Evolutionary conservation across 1,140 invertebrate species (phyloP).

Genomic region (Xylocopa sonorina): DNA sequence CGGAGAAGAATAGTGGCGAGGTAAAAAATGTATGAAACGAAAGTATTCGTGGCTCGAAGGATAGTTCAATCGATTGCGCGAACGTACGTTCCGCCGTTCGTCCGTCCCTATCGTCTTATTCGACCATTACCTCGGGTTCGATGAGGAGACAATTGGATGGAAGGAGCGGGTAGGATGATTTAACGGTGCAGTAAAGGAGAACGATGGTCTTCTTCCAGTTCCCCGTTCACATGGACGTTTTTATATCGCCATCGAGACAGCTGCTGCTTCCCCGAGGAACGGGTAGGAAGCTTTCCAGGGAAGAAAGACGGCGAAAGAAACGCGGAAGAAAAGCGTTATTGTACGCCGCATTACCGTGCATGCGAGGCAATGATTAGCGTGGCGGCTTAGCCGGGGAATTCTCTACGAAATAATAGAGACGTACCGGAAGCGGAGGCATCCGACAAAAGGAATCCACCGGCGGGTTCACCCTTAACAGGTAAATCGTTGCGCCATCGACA

Average conservation of each 20-base stretch:
- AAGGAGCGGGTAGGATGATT: background rate
- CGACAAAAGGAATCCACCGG: constrained; percentile 26
- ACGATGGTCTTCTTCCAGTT: constrained; percentile 22
- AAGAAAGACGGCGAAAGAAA: constrained; percentile 28
- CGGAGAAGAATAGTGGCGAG: no score
- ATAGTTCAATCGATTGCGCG: background rate
- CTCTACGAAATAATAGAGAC: constrained; percentile 15
- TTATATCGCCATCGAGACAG: constrained; percentile 27
- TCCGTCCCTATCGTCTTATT: background rate
- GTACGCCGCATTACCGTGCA: constrained; percentile 49
- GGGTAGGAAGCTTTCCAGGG: constrained; percentile 3
- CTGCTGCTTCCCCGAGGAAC: constrained; percentile 30
- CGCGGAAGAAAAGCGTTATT: constrained; percentile 51
- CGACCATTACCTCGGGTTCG: background rate
- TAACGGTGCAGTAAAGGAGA: constrained; percentile 7
- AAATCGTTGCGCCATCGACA: constrained; percentile 51
- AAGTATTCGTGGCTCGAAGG: background rate
- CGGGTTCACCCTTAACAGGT: constrained; percentile 22
- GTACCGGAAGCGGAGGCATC: background rate
- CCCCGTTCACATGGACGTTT: constrained; percentile 22
- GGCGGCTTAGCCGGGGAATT: constrained; percentile 37
- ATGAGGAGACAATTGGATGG: constrained; percentile 18
- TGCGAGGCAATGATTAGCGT: constrained; percentile 70
- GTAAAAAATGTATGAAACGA: background rate
- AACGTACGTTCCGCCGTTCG: background rate